phyloP scores from a whole-genome alignment of 2,888 invertebrate genomes.

The Notodonta ziczac region DNA sequence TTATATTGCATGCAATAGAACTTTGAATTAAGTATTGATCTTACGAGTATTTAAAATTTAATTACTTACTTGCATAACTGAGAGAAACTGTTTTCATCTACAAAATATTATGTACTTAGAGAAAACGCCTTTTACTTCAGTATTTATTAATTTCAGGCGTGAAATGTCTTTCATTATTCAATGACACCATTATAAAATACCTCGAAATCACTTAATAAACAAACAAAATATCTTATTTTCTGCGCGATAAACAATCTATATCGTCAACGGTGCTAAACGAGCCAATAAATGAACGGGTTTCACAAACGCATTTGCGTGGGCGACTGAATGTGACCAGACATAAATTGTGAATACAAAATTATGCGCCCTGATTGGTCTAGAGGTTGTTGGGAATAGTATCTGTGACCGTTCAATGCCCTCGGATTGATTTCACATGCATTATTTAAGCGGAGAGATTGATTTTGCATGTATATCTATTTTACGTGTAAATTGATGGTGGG shows the following conservation, averaged over 20 bases:
- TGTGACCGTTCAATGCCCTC: conserved; percentile 1
- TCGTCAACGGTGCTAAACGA: conserved; percentile 18
- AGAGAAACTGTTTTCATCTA: too few species aligned
- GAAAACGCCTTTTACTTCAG: too few species aligned
- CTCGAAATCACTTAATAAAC: too few species aligned
- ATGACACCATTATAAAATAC: too few species aligned
- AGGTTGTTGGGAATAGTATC: conserved; percentile 1
- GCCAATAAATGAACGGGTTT: conserved; percentile 14
- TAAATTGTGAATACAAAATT: conserved; percentile 21
- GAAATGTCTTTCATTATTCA: too few species aligned
- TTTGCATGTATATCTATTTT: neutral
- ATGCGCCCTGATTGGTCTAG: conserved; percentile 5
- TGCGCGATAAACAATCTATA: conserved; percentile 13
- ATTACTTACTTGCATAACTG: too few species aligned
- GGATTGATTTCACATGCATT: neutral
- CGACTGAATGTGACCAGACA: conserved; percentile 14
- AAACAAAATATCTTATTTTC: neutral
- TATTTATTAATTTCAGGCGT: too few species aligned
- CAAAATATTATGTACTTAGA: too few species aligned
- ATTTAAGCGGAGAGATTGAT: neutral
- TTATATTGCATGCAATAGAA: too few species aligned
- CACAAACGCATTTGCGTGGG: conserved; percentile 14
- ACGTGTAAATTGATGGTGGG: too few species aligned
- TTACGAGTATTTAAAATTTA: too few species aligned
- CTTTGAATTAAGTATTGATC: too few species aligned